Evolutionary conservation across 1,140 invertebrate species (phyloP), one percentile per base, ranked within the genome.

Genomic region (Lordiphosa collinella): DNA sequence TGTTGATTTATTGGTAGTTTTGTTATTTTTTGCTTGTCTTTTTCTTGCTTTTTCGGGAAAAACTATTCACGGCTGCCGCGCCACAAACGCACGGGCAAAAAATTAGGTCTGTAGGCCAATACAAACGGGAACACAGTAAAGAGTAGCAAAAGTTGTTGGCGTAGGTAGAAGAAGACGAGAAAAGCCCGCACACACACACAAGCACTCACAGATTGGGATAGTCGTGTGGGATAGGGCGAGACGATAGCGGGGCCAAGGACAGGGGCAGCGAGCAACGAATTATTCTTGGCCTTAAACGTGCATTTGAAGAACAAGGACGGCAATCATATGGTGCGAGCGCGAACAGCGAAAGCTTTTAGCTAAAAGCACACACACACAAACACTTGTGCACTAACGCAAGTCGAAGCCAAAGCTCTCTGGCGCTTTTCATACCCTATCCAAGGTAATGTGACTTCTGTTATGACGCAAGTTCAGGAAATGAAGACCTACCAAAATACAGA

Each of bases 291-390:
- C 85, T 87, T 80, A 87, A 71, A 82, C 65, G 64, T 37, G 63
- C 63, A 84, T 85, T 87, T 87, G 85, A 87, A 87, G 85, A 87
- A 87, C 85, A 87, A 87, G 85, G 85, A 87, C 85, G 86, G 85
- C 76, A 82, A 82, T 79, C 75, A 79, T 80, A 74, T 80, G 66
- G 56, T 50, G 22, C 14, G 25, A 32, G 44, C 31, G 29, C 66
- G 32, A 61, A 38, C 40, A 67, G 56, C 41, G 22, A 40, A 49
- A 49, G 65, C 75, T 74, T 70, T 65, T 14, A 79, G 58, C 75
- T 80, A 35, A 74, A 79, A 79, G 69, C 75, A 18, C 25, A 31
- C 37, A 41, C 36, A 56, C 51, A 65, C 29, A 31, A 6, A 52
- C 40, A 9, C 43, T 12, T 13, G n/a, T 41, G 14, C 29, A 12